Percentiles rank a stretch among this genome's conserved stretches.
These are phyloP conservation scores for Chauna torquata DNA, from an alignment of 2,113 vertebrate species.

Conservation along the genomic window DNA sequence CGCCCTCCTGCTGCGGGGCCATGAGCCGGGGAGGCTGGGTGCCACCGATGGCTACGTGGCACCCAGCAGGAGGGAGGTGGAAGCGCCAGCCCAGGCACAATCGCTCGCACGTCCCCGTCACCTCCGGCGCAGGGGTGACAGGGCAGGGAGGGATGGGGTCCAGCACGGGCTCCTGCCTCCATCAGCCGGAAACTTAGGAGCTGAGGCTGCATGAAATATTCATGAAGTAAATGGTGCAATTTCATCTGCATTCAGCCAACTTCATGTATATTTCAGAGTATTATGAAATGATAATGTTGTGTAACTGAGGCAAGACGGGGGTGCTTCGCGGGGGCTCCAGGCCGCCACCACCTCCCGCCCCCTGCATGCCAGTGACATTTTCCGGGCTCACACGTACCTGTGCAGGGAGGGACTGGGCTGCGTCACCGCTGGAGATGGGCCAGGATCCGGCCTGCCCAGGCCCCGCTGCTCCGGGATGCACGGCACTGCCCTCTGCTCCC, in stretches of 20 bases:
- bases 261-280: conserved; percentile 83
- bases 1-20: background rate
- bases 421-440: fast-evolving
- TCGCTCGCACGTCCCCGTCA: fast-evolving
- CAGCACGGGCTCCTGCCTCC: conserved; percentile 35
- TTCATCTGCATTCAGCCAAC: conserved; percentile 83
- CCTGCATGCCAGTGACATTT: background rate
- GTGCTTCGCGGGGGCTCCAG: background rate
- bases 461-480: fast-evolving
- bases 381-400: background rate
- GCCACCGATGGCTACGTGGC: fast-evolving
- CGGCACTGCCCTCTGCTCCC: background rate
- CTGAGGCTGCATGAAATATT: conserved; percentile 81
- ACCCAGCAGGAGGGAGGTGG: fast-evolving
- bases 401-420: background rate
- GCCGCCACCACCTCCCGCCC: background rate
- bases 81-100: background rate
- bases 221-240: conserved; percentile 84
- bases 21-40: too few species aligned
- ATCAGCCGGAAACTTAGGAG: conserved; percentile 73
- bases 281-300: conserved; percentile 80
- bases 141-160: background rate
- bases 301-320: conserved; percentile 53
- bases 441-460: background rate
- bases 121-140: fast-evolving